phyloP scores from a whole-genome alignment of 2,113 vertebrate genomes.

The Bubalus kerabau region DNA sequence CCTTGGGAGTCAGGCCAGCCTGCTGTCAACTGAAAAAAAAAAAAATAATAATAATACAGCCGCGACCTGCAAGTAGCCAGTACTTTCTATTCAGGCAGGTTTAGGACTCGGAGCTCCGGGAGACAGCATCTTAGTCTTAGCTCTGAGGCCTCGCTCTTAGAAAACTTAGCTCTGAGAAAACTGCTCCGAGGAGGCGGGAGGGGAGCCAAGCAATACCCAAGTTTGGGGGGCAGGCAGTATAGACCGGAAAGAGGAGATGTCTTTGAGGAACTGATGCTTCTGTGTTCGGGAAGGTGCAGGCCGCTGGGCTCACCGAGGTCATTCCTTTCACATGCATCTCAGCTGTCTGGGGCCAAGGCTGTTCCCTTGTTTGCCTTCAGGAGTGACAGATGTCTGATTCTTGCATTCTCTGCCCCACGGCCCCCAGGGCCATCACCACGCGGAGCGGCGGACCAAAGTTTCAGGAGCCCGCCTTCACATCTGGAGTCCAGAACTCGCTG shows the following conservation, averaged over 20 bases:
- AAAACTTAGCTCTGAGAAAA: neutral
- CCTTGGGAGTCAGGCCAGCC: neutral
- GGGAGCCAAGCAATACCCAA: fast-evolving
- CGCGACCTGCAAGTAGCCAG: fast-evolving
- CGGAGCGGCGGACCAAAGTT: fast-evolving
- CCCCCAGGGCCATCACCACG: fast-evolving
- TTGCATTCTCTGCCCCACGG: neutral
- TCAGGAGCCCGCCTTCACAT: neutral
- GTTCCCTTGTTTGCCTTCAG: neutral
- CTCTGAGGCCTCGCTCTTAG: neutral
- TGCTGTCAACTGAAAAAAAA: neutral
- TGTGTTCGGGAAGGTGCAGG: fast-evolving
- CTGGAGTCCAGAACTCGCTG: neutral
- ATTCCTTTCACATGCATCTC: neutral
- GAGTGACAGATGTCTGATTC: neutral
- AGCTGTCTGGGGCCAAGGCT: neutral
- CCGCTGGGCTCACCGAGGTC: neutral
- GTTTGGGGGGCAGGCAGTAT: neutral
- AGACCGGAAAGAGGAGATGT: fast-evolving
- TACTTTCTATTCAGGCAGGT: neutral
- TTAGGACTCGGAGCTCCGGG: neutral
- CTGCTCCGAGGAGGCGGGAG: neutral
- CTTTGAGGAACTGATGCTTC: neutral
- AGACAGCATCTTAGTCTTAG: neutral
- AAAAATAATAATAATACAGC: neutral